These are phyloP conservation scores for Didymodactylos carnosus DNA, from an alignment of 2,888 invertebrate species.

Conservation along the genomic window DNA sequence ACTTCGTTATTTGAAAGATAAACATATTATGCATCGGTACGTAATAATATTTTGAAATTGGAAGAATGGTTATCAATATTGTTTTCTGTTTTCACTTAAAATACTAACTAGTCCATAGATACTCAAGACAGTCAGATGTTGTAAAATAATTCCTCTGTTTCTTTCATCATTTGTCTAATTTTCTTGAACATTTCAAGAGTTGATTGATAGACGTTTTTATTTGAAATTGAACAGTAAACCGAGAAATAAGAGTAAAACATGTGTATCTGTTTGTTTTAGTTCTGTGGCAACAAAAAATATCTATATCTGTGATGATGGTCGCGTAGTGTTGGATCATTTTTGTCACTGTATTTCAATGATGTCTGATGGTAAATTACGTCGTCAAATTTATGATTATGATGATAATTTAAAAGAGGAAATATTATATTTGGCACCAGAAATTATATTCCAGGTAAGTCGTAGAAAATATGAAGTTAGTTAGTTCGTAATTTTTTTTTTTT, in stretches of 20 bases:
- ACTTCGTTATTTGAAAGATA: slow-evolving; percentile 61
- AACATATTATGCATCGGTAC: slow-evolving; percentile 63
- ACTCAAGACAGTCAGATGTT: no score
- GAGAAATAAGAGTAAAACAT: no score
- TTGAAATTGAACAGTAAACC: no score
- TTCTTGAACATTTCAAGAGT: no score
- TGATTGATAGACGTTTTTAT: no score
- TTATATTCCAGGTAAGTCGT: slow-evolving; percentile 57
- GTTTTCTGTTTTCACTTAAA: no score
- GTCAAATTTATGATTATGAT: slow-evolving; percentile 54
- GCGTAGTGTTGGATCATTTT: neutral
- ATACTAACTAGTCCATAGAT: no score
- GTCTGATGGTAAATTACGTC: slow-evolving; percentile 23
- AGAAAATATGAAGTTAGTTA: neutral
- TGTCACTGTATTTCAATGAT: neutral
- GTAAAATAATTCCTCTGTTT: no score
- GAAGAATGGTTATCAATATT: no score
- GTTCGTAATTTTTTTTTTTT: neutral
- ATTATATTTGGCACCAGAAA: slow-evolving; percentile 76
- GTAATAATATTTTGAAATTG: slow-evolving; percentile 15
- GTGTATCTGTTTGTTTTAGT: neutral
- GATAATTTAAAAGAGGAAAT: slow-evolving; percentile 49
- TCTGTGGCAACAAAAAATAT: neutral
- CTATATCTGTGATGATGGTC: neutral
- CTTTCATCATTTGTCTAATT: no score